These are phyloP conservation scores for Myotis myotis DNA, from an alignment of 2,797 vertebrate species.

Conservation along the genomic window DNA sequence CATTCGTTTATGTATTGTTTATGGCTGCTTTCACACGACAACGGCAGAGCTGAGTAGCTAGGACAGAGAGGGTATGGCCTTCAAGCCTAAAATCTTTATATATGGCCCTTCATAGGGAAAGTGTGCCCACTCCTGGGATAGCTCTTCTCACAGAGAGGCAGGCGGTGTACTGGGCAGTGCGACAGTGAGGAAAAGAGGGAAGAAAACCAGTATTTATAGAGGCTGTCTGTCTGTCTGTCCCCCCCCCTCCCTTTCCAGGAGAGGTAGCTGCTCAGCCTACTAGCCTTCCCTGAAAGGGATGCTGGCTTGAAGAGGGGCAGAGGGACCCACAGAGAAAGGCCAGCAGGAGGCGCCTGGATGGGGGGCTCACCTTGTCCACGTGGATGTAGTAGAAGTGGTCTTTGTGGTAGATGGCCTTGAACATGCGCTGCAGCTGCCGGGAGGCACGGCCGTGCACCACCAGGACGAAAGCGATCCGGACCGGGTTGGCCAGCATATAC, in stretches of 20 bases:
- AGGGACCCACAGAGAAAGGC: constrained; percentile 6
- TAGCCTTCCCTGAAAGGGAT: neutral
- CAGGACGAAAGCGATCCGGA: constrained; percentile 95
- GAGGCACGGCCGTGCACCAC: constrained; percentile 96
- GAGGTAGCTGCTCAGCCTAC: neutral
- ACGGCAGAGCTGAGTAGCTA: neutral
- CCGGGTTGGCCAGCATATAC: constrained; percentile 89
- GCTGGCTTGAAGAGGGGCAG: constrained; percentile 1
- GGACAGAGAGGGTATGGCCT: accelerated
- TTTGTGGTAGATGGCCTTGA: constrained; percentile 98
- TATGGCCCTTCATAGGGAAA: neutral
- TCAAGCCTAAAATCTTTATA: neutral
- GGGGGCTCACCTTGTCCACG: constrained; percentile 93
- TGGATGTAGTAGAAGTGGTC: constrained; percentile 99
- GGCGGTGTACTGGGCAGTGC: neutral
- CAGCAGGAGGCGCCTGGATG: neutral
- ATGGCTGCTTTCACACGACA: neutral
- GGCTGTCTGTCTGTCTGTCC: no score
- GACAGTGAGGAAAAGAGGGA: neutral
- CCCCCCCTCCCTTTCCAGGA: no score
- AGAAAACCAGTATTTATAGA: neutral
- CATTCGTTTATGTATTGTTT: neutral
- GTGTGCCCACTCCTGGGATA: neutral
- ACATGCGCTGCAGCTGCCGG: constrained; percentile 96
- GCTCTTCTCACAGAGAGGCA: neutral